Conservation (phyloP, 2,113 vertebrate species). For the Hyperopisus bebe region DNA sequence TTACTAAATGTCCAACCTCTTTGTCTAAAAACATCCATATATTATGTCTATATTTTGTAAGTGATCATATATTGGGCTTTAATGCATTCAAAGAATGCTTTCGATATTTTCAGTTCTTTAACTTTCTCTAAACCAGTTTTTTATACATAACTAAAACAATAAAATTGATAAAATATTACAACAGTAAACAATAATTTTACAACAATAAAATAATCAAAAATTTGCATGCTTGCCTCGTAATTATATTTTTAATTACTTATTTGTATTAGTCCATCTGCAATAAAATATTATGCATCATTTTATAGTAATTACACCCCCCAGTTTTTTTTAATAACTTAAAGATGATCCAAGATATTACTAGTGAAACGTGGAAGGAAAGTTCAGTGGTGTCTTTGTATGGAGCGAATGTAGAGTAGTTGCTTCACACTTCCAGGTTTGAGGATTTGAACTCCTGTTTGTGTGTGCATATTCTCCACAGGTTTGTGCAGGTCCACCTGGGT, state of each 20-base stretch:
- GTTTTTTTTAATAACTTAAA: not conserved
- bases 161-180: too few relatives aligned
- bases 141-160: not conserved
- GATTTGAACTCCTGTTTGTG: not conserved
- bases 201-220: not conserved
- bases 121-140: not conserved
- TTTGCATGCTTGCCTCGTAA: not conserved
- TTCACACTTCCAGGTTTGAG: not conserved
- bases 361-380: not conserved
- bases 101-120: not conserved
- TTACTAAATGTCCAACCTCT: not conserved
- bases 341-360: not conserved
- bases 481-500: not conserved
- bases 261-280: not conserved
- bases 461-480: not conserved
- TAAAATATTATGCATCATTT: not conserved
- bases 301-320: not conserved
- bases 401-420: not conserved
- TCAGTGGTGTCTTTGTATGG: not conserved
- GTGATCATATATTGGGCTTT: not conserved
- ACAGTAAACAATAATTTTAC: too few relatives aligned
- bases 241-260: not conserved
- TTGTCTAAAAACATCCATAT: not conserved
- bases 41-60: not conserved
- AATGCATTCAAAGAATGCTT: not conserved